Percentiles rank a stretch among this genome's conserved stretches.
Evolutionary conservation across 2,888 invertebrate genomes (phyloP).

Genomic region (Xanthorhoe spadicearia): DNA sequence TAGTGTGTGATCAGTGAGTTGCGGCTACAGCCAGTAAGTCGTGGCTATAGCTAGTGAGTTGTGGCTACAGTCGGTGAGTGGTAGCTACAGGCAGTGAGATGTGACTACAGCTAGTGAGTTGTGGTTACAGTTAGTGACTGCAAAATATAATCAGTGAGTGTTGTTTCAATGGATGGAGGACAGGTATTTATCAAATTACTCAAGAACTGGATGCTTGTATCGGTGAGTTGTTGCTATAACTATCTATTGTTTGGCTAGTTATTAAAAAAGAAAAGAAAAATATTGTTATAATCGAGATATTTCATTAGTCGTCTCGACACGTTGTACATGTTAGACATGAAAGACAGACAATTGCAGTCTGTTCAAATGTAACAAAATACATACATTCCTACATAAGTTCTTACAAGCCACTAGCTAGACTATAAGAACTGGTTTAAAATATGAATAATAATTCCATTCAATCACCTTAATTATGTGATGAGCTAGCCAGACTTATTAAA

Average conservation of each 20-base stretch:
- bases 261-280: too few relatives aligned
- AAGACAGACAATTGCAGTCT: neutral
- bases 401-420: too few relatives aligned
- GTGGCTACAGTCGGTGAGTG: conserved; percentile 68
- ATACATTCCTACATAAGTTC: too few relatives aligned
- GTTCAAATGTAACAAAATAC: too few relatives aligned
- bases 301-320: too few relatives aligned
- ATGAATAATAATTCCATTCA: too few relatives aligned
- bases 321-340: too few relatives aligned
- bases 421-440: too few relatives aligned
- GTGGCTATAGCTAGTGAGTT: neutral
- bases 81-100: neutral
- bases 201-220: neutral
- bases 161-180: neutral
- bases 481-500: too few relatives aligned
- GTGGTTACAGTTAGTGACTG: neutral
- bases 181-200: neutral
- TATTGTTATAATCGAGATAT: too few relatives aligned
- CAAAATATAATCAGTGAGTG: neutral
- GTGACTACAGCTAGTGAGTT: conserved; percentile 68
- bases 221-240: neutral
- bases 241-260: neutral
- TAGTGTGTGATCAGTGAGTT: conserved; percentile 70
- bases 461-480: too few relatives aligned
- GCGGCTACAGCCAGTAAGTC: neutral